Evolutionary conservation across 2,797 vertebrate species (phyloP).

Genomic region (Echiichthys vipera): DNA sequence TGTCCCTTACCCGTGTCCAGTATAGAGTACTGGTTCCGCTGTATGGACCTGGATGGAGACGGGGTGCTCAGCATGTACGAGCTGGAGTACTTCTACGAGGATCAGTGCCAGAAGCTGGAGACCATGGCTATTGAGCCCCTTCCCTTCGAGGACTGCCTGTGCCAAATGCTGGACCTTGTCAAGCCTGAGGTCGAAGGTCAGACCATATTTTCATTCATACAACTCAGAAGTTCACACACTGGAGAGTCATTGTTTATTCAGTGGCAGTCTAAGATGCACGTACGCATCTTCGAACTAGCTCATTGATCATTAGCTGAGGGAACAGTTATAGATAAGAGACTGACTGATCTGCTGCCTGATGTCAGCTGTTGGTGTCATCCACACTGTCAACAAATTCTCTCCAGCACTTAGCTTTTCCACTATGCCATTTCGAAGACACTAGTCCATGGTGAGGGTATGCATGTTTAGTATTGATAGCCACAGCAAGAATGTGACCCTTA

Average conservation of each 20-base stretch:
- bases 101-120: constrained; percentile 94
- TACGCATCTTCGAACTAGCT: constrained; percentile 12
- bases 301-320: constrained; percentile 43
- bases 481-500: constrained; percentile 56
- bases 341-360: background rate
- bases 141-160: constrained; percentile 95
- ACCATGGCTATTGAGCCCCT: constrained; percentile 93
- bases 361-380: constrained; percentile 62
- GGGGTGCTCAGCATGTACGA: constrained; percentile 96
- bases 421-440: constrained; percentile 41
- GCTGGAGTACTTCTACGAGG: constrained; percentile 95
- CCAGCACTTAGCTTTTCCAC: constrained; percentile 46
- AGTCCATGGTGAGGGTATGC: constrained; percentile 15
- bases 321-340: constrained; percentile 38
- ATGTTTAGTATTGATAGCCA: constrained; percentile 51
- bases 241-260: constrained; percentile 2
- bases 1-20: constrained; percentile 69
- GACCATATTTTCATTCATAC: constrained; percentile 40
- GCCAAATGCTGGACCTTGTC: constrained; percentile 97
- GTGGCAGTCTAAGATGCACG: background rate
- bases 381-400: constrained; percentile 49
- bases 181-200: constrained; percentile 90
- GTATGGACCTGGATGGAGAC: constrained; percentile 97
- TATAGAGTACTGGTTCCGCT: constrained; percentile 99
- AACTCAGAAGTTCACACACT: constrained; percentile 19